phyloP scores from a whole-genome alignment of 2,888 invertebrate genomes.

The Ellobium chinense region DNA sequence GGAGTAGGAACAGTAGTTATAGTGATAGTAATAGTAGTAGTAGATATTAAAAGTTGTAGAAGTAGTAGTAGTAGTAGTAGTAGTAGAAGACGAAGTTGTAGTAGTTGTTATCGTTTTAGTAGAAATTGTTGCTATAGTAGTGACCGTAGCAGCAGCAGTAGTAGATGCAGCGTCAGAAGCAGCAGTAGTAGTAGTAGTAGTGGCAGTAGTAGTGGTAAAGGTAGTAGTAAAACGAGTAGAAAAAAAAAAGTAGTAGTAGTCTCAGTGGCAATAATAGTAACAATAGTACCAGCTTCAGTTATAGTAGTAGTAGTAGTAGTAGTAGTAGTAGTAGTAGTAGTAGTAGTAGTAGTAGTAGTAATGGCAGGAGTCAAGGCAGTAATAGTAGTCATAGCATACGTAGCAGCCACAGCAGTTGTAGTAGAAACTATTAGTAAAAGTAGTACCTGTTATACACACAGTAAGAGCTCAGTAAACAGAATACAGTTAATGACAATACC shows the following conservation, averaged over 20 bases:
- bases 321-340: constrained; percentile 24
- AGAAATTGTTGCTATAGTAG: constrained; percentile 20
- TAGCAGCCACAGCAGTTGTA: constrained; percentile 20
- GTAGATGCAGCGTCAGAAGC: constrained; percentile 11
- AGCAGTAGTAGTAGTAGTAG: constrained; percentile 25
- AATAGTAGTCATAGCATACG: constrained; percentile 15
- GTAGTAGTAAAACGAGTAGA: constrained; percentile 26
- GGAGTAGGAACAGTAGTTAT: neutral
- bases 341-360: constrained; percentile 24
- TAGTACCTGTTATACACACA: too few species aligned
- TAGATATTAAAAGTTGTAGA: constrained; percentile 7
- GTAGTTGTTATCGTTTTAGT: constrained; percentile 8
- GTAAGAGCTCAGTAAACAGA: too few species aligned
- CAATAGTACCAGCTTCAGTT: constrained; percentile 4
- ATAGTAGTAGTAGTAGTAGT: constrained; percentile 28
- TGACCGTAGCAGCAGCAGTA: constrained; percentile 21
- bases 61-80: constrained; percentile 19
- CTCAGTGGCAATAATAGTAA: constrained; percentile 13
- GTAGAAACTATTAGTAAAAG: neutral
- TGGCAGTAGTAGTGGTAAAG: constrained; percentile 11
- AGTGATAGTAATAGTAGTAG: constrained; percentile 5
- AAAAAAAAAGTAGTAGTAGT: constrained; percentile 32
- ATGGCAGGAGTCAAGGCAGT: constrained; percentile 24
- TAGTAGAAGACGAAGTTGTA: neutral
- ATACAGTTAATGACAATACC: too few species aligned